Conservation (phyloP, 2,113 vertebrate genomes). For the Platycercus adscitus region DNA sequence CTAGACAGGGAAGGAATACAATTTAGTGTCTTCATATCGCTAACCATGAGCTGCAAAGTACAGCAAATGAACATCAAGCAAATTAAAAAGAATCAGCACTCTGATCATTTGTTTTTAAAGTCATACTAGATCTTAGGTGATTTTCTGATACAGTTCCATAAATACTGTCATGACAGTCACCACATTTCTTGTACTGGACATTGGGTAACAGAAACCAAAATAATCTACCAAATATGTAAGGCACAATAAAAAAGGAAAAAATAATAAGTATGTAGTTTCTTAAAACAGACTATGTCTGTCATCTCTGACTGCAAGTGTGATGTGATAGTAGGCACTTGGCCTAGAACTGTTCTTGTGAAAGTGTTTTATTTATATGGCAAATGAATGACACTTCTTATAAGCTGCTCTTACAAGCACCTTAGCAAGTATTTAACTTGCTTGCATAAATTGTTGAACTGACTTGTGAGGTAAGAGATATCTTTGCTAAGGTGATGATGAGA, state of each 20-base stretch:
- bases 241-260: constrained; percentile 31
- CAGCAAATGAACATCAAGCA: constrained; percentile 44
- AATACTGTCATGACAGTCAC: constrained; percentile 52
- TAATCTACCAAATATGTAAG: constrained; percentile 60
- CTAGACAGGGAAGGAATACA: neutral
- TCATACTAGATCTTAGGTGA: constrained; percentile 11
- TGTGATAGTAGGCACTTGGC: constrained; percentile 62
- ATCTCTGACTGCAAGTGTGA: constrained; percentile 48
- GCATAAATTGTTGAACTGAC: neutral
- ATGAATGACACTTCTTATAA: neutral
- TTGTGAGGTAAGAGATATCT: neutral
- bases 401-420: constrained; percentile 13
- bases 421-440: neutral
- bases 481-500: neutral
- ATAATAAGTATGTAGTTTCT: constrained; percentile 10
- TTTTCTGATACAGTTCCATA: constrained; percentile 20
- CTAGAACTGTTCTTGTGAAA: constrained; percentile 30
- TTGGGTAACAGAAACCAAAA: constrained; percentile 80
- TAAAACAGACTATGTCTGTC: constrained; percentile 46
- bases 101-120: constrained; percentile 39
- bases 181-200: constrained; percentile 73
- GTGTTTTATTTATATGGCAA: constrained; percentile 1
- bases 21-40: neutral
- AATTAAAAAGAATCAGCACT: constrained; percentile 72
- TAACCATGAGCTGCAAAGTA: constrained; percentile 15